Evolutionary conservation across 2,113 vertebrate genomes (phyloP), one percentile per base, ranked within the genome.

Genomic region (Synchiropus splendidus): DNA sequence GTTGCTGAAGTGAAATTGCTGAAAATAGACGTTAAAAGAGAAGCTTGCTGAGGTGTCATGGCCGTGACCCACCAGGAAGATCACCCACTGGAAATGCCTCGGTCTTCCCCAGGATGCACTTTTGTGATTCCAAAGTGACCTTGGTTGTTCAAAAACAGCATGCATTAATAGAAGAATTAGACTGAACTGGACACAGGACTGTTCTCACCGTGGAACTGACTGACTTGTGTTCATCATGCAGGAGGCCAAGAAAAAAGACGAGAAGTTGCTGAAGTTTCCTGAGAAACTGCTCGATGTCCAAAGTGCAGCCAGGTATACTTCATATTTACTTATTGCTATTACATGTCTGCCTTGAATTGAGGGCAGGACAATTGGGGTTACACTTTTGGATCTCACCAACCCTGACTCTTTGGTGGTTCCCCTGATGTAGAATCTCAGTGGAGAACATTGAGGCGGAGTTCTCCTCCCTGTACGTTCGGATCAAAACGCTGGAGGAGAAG

Each of bases 201-300:
- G n/a, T n/a, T n/a, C n/a, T n/a, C n/a, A n/a, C n/a, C n/a, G n/a
- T n/a, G n/a, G n/a, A n/a, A n/a, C n/a, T n/a, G n/a, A n/a, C n/a
- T n/a, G n/a, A n/a, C n/a, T n/a, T n/a, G n/a, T n/a, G n/a, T 45
- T 57, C 12, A 48, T 16, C 17, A 12, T 45, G 27, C 72, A 98
- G 95, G 94, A 98, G 84, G 92, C 95, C 18, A 89, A 97, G 64
- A 98, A 97, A 81, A 97, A 94, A 74, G 92, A 97, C 33, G 80
- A 84, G 58, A 57, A 70, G 52, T 88, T 98, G 52, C 81, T 97
- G 11, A 86, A 77, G 60, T 97, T 98, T 44, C 87, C 92, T 36
- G 92, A 94, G 75, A 94, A 89, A 67, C 76, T 98, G 30, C 78
- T 54, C 11, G 80, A 90, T 11, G 86, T 98, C 54, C 90, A 93